Evolutionary conservation across 1,140 invertebrate species (phyloP), one percentile per base, ranked within the genome.

Genomic region (Pemphigus obesinymphae): DNA sequence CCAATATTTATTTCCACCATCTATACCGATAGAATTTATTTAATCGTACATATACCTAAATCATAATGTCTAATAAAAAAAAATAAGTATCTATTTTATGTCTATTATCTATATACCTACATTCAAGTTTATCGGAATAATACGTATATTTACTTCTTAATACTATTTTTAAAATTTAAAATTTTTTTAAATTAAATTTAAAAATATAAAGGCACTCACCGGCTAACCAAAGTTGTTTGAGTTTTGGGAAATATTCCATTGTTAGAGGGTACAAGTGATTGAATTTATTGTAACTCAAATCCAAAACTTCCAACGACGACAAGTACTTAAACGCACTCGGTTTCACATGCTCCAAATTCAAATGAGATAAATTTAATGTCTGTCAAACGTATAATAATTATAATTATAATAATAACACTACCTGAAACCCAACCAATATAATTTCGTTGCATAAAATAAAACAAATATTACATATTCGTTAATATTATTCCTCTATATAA

Each of bases 251-350:
- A 50, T 82, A 26, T 17, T 58, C 40, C 11, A 78, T 31, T 20
- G 61, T 17, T 2, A 37, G 50, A 0, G 58, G 53, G 50, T 82
- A 34, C 7, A 84, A 81, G 3, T 58, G 34, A 43, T 73, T 58
- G 53, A 84, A 31, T n/a, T 82, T 75, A 31, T 84, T 84, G 43
- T 83, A 34, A 34, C 84, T 58, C 37, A 84, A 53, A 81, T 84
- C 83, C 11, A 84, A 63, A 8, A 82, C 58, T n/a, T 82, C 37
- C 58, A 84, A 81, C 4, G 31, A 45, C 10, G 26, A 34, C 55
- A 84, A 63, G n/a, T 82, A 13, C 17, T 34, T 72, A 31, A 84
- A 83, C 6, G 37, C 63, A 34, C 45, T 48, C 1, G 29, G n/a
- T 40, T 84, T 75, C 15, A 84, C 20, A 4, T 23, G 61, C 70